These are phyloP conservation scores for Trypoxylus dichotomus DNA, from an alignment of 1,140 invertebrate species.

Conservation along the genomic window DNA sequence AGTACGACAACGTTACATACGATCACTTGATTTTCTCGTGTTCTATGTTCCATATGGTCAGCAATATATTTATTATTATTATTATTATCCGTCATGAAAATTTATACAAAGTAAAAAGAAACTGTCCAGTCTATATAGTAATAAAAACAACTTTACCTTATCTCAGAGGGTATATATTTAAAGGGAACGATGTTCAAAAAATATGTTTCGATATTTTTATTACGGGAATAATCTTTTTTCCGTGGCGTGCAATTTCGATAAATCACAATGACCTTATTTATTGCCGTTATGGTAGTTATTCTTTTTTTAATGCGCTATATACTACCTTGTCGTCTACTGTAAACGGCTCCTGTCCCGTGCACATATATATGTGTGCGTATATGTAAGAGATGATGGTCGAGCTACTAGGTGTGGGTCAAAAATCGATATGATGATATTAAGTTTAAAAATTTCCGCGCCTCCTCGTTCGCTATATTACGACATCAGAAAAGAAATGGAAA, in stretches of 20 bases:
- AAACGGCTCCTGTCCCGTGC: background rate
- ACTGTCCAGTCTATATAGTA: too few species aligned
- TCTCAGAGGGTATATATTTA: background rate
- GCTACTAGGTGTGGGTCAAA: background rate
- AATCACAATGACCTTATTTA: background rate
- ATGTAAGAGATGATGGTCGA: too few species aligned
- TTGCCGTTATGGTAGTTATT: background rate
- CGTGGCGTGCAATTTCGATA: background rate
- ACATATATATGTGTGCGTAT: too few species aligned
- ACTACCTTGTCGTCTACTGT: background rate
- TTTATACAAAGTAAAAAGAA: too few species aligned
- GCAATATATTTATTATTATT: too few species aligned
- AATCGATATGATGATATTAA: background rate
- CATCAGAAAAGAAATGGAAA: background rate
- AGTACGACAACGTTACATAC: too few species aligned
- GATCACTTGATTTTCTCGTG: too few species aligned
- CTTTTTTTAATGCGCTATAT: background rate
- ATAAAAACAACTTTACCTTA: background rate
- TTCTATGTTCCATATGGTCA: too few species aligned
- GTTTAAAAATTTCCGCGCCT: background rate
- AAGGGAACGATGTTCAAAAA: background rate
- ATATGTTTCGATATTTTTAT: background rate
- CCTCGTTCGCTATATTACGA: background rate
- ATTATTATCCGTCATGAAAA: too few species aligned
- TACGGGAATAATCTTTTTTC: background rate